Percentiles rank a stretch among this genome's conserved stretches.
Evolutionary conservation across 2,797 vertebrate species (phyloP).

Genomic region (Sebastes dallii): DNA sequence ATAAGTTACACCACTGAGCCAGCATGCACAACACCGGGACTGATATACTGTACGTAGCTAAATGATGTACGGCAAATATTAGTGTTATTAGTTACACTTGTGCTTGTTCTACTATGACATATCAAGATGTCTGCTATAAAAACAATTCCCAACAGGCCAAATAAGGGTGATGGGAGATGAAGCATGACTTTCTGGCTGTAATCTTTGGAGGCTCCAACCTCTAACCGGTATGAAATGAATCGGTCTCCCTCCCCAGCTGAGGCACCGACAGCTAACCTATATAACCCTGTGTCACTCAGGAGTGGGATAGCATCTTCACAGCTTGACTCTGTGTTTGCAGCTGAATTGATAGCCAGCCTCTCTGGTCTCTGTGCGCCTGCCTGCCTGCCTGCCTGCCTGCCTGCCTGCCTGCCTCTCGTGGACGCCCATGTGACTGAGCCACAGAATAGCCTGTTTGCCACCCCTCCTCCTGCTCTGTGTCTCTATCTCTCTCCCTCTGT

Average conservation of each 20-base stretch:
- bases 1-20: not conserved
- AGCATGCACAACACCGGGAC: not conserved
- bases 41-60: not conserved
- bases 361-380: conserved; percentile 9
- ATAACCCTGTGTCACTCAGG: not conserved
- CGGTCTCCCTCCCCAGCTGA: not conserved
- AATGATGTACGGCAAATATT: not conserved
- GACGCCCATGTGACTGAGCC: conserved; percentile 73
- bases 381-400: conserved; percentile 15
- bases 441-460: conserved; percentile 48
- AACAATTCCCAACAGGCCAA: not conserved
- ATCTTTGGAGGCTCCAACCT: not conserved
- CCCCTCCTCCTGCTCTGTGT: conserved; percentile 48
- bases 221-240: not conserved
- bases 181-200: not conserved
- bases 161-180: not conserved
- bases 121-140: not conserved
- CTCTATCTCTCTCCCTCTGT: conserved; percentile 38
- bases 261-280: conserved; percentile 12
- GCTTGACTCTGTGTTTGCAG: conserved; percentile 23
- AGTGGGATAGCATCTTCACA: conserved; percentile 26
- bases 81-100: not conserved
- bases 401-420: conserved; percentile 58
- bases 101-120: not conserved
- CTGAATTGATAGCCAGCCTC: conserved; percentile 38